Evolutionary conservation across 2,888 invertebrate genomes (phyloP).

Genomic region (Yponomeuta sedellus): DNA sequence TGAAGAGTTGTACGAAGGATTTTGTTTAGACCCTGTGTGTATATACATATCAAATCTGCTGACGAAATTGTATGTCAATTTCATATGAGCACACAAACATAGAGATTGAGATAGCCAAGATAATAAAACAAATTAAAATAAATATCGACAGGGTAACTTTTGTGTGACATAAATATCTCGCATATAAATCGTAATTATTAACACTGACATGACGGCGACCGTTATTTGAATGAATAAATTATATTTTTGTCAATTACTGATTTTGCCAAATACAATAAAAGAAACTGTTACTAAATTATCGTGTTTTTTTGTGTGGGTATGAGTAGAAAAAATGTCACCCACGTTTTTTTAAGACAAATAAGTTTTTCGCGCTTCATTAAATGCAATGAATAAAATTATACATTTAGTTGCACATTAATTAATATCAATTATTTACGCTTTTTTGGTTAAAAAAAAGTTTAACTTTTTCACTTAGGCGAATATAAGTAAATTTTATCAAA

Average conservation of each 20-base stretch:
- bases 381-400: constrained; percentile 42
- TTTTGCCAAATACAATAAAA: neutral
- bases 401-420: constrained; percentile 23
- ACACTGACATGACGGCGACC: too few species aligned
- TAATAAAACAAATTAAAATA: too few species aligned
- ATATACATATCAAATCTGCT: too few species aligned
- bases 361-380: constrained; percentile 46
- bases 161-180: too few species aligned
- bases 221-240: neutral
- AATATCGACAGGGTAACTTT: too few species aligned
- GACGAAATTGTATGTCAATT: too few species aligned
- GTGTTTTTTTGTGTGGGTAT: constrained; percentile 47
- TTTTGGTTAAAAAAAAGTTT: neutral
- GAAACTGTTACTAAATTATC: constrained; percentile 14
- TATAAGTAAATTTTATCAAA: too few species aligned
- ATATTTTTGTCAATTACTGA: neutral
- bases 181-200: too few species aligned
- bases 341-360: constrained; percentile 41
- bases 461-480: neutral
- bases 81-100: too few species aligned
- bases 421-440: neutral
- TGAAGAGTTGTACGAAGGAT: too few species aligned
- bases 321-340: constrained; percentile 60
- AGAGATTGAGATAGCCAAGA: too few species aligned
- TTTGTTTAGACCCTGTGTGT: too few species aligned